Evolutionary conservation across 2,888 invertebrate species (phyloP), one percentile per base, ranked within the genome.

Genomic region (Nomada goodeniana): DNA sequence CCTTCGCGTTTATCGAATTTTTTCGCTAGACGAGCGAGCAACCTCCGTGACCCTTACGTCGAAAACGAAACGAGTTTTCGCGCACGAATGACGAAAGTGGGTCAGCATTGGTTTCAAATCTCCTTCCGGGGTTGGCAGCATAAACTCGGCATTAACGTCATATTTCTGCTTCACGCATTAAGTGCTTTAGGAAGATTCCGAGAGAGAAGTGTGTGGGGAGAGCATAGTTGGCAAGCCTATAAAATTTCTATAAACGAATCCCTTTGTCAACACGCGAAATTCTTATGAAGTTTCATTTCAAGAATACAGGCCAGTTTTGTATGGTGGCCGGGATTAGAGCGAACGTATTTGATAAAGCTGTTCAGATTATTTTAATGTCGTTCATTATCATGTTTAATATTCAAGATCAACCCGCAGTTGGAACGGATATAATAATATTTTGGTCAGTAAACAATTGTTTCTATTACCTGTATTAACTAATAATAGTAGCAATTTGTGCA

Each of bases 31-130:
- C 61, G 61, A 44, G 52, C 52, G 29, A 47, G 53, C 59, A 61
- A 13, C 52, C 63, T 13, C 5, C 23, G 61, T 42, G 65, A 55
- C 29, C 64, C 57, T 59, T 64, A 65, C 70, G 42, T 15, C 57
- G 55, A 82, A 75, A 80, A 80, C 36, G 82, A 80, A 75, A 65
- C 71, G 67, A 53, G 81, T 68, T 80, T 68, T 44, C 76, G 23
- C 26, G 68, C 61, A 36, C 63, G 63, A 63, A 53, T 64, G 29
- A 60, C 29, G 63, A 68, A 82, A 82, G 64, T 82, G 76, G 76
- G 82, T 76, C 81, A 59, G 44, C 80, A 82, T 78, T 83, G 65
- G 67, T 71, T 78, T 78, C 76, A 76, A 74, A 77, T 76, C 76
- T 59, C 52, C 70, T 73, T 75, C 64, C 59, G 55, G 52, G 55